phyloP scores from a whole-genome alignment of 2,888 invertebrate genomes.

The Hipparchia semele region DNA sequence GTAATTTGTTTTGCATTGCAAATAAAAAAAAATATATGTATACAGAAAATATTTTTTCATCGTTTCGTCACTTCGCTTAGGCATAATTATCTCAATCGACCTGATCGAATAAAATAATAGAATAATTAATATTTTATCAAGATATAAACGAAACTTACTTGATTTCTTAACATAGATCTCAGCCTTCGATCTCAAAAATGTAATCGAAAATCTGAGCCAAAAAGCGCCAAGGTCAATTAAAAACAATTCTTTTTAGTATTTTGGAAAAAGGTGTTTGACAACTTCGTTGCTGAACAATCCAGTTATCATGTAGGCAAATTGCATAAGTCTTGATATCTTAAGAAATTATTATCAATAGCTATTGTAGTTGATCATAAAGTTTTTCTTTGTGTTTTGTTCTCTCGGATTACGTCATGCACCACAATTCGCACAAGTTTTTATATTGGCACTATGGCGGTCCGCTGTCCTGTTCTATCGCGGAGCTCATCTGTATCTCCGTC shows the following conservation, averaged over 20 bases:
- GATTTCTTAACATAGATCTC: background rate
- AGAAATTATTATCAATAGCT: slow-evolving; percentile 37
- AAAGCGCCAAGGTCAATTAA: slow-evolving; percentile 8
- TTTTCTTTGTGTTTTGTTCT: slow-evolving; percentile 50
- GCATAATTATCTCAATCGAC: too few species aligned
- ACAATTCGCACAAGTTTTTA: slow-evolving; percentile 58
- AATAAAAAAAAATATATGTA: too few species aligned
- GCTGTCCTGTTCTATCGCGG: slow-evolving; percentile 61
- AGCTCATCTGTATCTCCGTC: slow-evolving; percentile 57
- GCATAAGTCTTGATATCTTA: slow-evolving; percentile 25
- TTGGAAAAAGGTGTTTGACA: slow-evolving; percentile 4
- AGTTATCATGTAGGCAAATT: slow-evolving; percentile 20
- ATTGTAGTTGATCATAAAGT: slow-evolving; percentile 59
- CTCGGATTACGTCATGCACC: slow-evolving; percentile 62
- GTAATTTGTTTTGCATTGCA: background rate
- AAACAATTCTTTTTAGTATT: background rate
- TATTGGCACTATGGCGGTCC: slow-evolving; percentile 59
- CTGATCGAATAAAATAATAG: too few species aligned
- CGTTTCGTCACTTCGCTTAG: too few species aligned
- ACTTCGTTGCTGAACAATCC: slow-evolving; percentile 7
- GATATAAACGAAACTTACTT: background rate
- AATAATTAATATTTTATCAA: background rate
- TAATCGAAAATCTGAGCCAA: background rate
- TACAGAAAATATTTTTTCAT: too few species aligned
- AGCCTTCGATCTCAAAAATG: background rate